Conservation (phyloP, 2,113 vertebrate species). For the Cygnus atratus region DNA sequence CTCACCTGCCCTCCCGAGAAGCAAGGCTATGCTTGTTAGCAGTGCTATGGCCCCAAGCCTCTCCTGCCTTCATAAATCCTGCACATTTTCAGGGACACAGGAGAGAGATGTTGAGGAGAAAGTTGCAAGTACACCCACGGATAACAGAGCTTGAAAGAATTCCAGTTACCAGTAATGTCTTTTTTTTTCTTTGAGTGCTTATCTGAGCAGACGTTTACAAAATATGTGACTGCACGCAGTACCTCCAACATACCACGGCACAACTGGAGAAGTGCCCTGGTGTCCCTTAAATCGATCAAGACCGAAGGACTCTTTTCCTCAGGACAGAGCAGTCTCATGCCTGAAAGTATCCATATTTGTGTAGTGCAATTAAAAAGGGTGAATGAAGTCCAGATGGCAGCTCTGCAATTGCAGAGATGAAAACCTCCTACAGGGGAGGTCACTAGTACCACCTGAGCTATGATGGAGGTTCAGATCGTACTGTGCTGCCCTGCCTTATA, state of each 20-base stretch:
- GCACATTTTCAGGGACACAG: not conserved
- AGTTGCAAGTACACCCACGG: not conserved
- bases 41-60: not conserved
- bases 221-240: not conserved
- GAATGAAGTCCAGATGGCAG: constrained; percentile 40
- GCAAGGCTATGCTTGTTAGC: fast-evolving
- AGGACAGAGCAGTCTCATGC: not conserved
- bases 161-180: not conserved
- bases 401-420: not conserved
- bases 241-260: not conserved
- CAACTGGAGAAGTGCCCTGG: not conserved
- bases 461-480: not conserved
- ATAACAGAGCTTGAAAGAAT: not conserved
- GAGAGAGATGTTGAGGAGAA: not conserved
- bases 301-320: not conserved
- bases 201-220: not conserved
- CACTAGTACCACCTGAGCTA: not conserved
- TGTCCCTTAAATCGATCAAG: not conserved
- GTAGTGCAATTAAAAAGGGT: not conserved
- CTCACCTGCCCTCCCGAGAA: not conserved
- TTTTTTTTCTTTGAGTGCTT: not conserved
- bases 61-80: not conserved
- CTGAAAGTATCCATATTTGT: not conserved
- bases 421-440: not conserved
- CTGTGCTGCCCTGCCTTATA: not conserved